Conservation (phyloP, 2,888 invertebrate genomes). For the Chouioia cunea region DNA sequence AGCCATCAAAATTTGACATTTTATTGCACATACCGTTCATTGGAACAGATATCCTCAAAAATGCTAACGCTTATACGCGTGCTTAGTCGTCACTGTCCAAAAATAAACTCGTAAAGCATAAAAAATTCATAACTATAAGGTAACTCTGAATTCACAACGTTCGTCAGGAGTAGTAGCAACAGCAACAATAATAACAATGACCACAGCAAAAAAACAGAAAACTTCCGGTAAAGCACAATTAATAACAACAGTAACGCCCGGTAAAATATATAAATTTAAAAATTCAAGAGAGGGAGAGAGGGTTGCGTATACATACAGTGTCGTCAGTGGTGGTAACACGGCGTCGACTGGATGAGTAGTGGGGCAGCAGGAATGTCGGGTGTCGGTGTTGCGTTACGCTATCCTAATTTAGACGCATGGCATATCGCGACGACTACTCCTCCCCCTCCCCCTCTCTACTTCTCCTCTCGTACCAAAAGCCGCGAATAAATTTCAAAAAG, state of each 20-base stretch:
- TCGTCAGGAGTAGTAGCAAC: no score
- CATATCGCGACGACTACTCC: conserved; percentile 50
- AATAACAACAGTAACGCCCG: not conserved
- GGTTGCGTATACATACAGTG: not conserved
- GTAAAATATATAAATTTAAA: no score
- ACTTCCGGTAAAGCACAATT: not conserved
- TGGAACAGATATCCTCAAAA: no score
- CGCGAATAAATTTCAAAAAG: not conserved
- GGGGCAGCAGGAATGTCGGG: conserved; percentile 47
- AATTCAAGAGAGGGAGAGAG: not conserved
- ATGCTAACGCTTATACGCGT: no score
- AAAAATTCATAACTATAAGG: no score
- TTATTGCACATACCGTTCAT: no score
- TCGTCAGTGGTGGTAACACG: not conserved
- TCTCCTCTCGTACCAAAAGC: conserved; percentile 19
- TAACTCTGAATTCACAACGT: no score
- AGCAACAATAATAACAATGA: no score
- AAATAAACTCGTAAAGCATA: no score
- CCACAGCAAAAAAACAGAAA: no score
- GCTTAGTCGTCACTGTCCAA: no score
- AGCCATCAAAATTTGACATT: no score
- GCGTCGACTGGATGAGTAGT: conserved; percentile 23
- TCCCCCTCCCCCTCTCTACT: conserved; percentile 55
- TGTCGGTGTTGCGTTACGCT: conserved; percentile 68
- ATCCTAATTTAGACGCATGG: conserved; percentile 67